phyloP scores from a whole-genome alignment of 2,797 vertebrate genomes.

The Hypotaenidia okinawae region DNA sequence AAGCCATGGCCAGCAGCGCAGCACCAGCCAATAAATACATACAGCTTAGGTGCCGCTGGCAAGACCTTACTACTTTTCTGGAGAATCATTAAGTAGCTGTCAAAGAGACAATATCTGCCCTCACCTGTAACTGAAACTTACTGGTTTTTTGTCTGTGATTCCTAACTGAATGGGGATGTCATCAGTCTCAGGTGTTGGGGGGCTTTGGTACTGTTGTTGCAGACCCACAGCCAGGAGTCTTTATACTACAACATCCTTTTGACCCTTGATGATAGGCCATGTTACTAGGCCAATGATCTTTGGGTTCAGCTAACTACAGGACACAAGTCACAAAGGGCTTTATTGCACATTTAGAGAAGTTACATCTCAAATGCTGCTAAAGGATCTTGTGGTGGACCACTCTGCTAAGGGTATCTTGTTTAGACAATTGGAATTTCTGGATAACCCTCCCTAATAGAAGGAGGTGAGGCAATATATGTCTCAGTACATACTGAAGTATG shows the following conservation, averaged over 20 bases:
- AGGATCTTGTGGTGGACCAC: background rate
- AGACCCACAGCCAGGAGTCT: slow-evolving; percentile 78
- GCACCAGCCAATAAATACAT: background rate
- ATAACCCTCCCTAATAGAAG: background rate
- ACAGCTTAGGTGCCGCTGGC: background rate
- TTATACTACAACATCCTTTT: slow-evolving; percentile 69
- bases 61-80: background rate
- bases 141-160: slow-evolving; percentile 70
- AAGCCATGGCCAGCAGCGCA: background rate
- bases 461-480: background rate
- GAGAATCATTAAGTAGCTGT: background rate
- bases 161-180: slow-evolving; percentile 79
- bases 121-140: slow-evolving; percentile 73
- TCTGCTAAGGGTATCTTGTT: background rate
- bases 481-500: background rate
- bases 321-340: background rate
- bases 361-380: background rate
- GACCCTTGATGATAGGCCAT: slow-evolving; percentile 68
- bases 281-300: slow-evolving; percentile 72
- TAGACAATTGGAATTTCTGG: background rate
- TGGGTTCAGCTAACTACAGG: slow-evolving; percentile 69
- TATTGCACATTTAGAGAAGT: background rate
- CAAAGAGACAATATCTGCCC: background rate
- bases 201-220: slow-evolving; percentile 78
- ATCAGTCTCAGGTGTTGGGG: slow-evolving; percentile 76